A percentile compares a stretch with the other conserved stretches of the same genome.
Conservation (phyloP, 1,140 invertebrate species). For the Pectinophora gossypiella region DNA sequence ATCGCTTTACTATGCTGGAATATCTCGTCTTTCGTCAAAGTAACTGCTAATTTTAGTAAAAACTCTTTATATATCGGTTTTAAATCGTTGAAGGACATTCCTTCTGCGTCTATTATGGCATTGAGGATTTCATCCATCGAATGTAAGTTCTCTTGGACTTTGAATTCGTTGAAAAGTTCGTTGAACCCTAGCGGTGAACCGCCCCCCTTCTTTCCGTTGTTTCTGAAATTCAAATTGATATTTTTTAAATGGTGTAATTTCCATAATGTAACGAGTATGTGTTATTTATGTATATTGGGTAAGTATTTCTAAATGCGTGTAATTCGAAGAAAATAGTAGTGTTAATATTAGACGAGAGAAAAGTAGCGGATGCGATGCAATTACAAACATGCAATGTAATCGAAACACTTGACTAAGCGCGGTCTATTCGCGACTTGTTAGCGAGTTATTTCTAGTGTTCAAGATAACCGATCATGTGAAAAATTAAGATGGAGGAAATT, state of each 20-base stretch:
- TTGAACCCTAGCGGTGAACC: constrained; percentile 88
- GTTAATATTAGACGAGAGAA: constrained; percentile 49
- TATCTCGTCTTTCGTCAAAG: constrained; percentile 91
- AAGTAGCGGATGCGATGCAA: constrained; percentile 57
- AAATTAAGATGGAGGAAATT: constrained; percentile 12
- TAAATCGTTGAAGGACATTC: constrained; percentile 94
- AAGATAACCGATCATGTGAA: constrained; percentile 25
- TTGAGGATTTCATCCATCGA: constrained; percentile 92
- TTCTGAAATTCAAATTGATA: constrained; percentile 59
- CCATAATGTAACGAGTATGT: neutral
- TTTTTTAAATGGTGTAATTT: neutral
- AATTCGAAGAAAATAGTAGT: constrained; percentile 30
- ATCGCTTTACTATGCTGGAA: constrained; percentile 92
- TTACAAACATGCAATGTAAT: constrained; percentile 54
- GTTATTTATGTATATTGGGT: neutral
- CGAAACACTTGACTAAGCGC: constrained; percentile 53
- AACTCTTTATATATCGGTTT: constrained; percentile 95
- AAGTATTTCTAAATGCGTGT: neutral
- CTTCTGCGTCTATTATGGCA: constrained; percentile 91
- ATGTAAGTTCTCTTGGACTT: constrained; percentile 89
- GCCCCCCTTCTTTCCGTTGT: constrained; percentile 77
- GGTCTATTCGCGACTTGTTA: constrained; percentile 40
- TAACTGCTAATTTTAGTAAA: constrained; percentile 88
- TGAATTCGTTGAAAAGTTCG: constrained; percentile 89
- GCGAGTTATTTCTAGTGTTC: constrained; percentile 32